Percentiles rank a stretch among this genome's conserved stretches.
Conservation (phyloP, 2,888 invertebrate species). For the Apamea sordens region DNA sequence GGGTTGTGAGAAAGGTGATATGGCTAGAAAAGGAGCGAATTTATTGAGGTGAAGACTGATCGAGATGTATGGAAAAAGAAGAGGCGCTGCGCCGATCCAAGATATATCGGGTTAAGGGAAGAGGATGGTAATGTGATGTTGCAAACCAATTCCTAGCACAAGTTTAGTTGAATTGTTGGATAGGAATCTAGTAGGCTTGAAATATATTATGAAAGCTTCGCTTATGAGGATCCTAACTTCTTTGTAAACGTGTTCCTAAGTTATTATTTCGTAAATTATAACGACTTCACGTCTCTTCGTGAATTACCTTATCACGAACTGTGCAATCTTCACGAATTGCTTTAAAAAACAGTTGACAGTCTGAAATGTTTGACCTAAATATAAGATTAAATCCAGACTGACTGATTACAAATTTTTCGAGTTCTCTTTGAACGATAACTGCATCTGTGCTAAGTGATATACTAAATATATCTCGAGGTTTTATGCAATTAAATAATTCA, state of each 20-base stretch:
- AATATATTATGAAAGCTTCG: background rate
- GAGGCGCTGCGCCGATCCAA: background rate
- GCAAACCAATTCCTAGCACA: background rate
- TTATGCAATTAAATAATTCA: constrained; percentile 36
- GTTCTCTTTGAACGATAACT: constrained; percentile 46
- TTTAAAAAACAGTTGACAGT: constrained; percentile 35
- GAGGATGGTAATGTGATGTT: background rate
- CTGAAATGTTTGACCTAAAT: constrained; percentile 51
- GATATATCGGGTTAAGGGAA: background rate
- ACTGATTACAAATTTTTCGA: constrained; percentile 53
- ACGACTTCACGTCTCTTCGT: constrained; percentile 22
- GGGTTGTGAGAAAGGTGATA: background rate
- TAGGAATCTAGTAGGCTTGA: background rate
- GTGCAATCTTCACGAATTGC: constrained; percentile 39
- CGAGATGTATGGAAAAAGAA: background rate
- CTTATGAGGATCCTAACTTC: background rate
- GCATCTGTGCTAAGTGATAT: constrained; percentile 24
- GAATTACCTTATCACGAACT: constrained; percentile 53
- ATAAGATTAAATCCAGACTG: constrained; percentile 36
- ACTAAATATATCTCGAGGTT: constrained; percentile 14
- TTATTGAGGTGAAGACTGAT: background rate
- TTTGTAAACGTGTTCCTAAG: background rate
- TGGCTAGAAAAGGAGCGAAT: background rate
- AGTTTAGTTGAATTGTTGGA: background rate
- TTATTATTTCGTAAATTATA: constrained; percentile 32